Evolutionary conservation across 2,113 vertebrate species (phyloP).

Genomic region (Chlorocebus sabaeus): DNA sequence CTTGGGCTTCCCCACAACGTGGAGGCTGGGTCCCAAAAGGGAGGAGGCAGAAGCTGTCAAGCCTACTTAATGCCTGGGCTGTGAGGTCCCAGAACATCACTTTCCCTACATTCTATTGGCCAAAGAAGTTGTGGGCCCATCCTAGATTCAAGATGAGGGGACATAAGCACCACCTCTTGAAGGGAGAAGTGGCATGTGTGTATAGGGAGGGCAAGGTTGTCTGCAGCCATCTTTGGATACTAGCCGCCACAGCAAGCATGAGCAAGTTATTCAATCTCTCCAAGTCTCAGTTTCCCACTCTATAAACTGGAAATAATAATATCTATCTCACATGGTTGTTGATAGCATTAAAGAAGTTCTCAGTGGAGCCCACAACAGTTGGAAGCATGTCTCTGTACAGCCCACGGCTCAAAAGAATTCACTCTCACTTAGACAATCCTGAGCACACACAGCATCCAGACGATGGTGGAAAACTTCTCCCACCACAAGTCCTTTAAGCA

Average conservation of each 20-base stretch:
- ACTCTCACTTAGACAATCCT: neutral
- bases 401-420: neutral
- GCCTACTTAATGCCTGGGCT: neutral
- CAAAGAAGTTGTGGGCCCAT: neutral
- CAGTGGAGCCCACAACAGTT: neutral
- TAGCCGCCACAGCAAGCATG: neutral
- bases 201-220: neutral
- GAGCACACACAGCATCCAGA: neutral
- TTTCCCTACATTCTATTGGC: neutral
- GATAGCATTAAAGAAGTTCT: neutral
- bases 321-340: too few relatives aligned
- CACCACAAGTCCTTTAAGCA: fast-evolving
- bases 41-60: neutral
- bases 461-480: neutral
- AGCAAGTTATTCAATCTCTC: neutral
- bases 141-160: neutral
- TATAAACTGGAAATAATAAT: neutral
- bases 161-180: neutral
- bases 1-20: neutral
- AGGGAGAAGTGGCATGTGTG: neutral
- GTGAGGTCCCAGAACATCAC: neutral
- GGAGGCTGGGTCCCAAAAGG: too few relatives aligned
- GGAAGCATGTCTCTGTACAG: neutral
- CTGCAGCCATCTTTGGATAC: neutral
- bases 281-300: neutral